phyloP scores from a whole-genome alignment of 2,113 vertebrate species.

The Hippolais icterina region DNA sequence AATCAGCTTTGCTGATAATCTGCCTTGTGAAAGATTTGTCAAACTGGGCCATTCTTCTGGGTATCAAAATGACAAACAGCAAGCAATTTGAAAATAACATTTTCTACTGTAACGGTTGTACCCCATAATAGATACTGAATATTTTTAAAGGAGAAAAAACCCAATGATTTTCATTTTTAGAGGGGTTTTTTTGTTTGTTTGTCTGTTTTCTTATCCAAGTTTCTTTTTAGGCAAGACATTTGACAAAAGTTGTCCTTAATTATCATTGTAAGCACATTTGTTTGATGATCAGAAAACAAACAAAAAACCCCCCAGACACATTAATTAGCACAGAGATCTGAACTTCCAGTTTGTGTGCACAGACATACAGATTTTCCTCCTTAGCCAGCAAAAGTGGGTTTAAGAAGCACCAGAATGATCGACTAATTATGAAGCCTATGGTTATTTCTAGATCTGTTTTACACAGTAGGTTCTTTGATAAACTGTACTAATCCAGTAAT shows the following conservation, averaged over 20 bases:
- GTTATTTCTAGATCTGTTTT: conserved; percentile 14
- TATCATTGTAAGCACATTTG: not conserved
- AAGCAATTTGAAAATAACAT: not conserved
- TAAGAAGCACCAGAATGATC: not conserved
- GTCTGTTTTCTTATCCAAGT: not conserved
- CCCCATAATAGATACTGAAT: not conserved
- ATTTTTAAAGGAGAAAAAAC: not conserved
- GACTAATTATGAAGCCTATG: not conserved
- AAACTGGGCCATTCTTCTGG: not conserved
- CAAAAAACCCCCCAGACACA: not conserved
- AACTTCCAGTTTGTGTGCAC: not conserved
- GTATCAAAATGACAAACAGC: not conserved
- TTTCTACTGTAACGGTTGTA: not conserved
- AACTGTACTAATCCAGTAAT: conserved; percentile 17
- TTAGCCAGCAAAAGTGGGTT: not conserved
- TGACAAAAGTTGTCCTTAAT: not conserved
- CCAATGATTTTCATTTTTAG: not conserved
- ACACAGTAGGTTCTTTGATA: not conserved
- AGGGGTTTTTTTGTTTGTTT: not conserved
- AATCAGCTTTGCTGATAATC: not conserved
- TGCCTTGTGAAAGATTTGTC: not conserved
- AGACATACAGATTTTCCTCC: not conserved
- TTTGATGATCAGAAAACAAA: not conserved
- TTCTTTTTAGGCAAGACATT: not conserved
- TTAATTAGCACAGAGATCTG: not conserved